A percentile compares a stretch with the other conserved stretches of the same genome.
Conservation (phyloP, 2,797 vertebrate species). For the Amniataba percoides region DNA sequence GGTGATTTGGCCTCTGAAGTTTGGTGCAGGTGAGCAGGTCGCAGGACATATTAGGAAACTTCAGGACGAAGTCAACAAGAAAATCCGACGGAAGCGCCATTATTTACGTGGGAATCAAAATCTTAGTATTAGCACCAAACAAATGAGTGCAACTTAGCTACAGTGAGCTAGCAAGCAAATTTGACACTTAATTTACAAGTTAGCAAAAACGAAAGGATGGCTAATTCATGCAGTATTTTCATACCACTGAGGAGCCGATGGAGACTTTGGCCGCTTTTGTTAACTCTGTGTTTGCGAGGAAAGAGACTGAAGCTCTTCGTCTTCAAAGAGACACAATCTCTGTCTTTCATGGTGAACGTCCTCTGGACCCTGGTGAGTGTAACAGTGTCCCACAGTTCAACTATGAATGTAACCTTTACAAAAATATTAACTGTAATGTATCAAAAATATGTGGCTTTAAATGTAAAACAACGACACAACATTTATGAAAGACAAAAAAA, state of each 20-base stretch:
- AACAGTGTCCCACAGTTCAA: background rate
- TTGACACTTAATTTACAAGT: background rate
- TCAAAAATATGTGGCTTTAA: too few species aligned
- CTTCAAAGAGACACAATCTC: background rate
- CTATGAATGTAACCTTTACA: background rate
- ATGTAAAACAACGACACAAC: background rate
- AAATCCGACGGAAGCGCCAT: too few species aligned
- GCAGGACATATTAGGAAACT: accelerated
- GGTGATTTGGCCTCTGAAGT: background rate
- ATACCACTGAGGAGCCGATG: background rate
- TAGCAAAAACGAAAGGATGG: too few species aligned
- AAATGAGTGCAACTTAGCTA: background rate
- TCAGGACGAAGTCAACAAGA: too few species aligned
- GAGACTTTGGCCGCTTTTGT: accelerated
- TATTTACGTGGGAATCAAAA: background rate
- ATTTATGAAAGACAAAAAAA: background rate
- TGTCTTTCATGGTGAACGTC: background rate
- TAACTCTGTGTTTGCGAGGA: background rate
- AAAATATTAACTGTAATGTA: too few species aligned
- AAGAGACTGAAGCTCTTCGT: background rate
- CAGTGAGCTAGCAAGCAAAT: too few species aligned
- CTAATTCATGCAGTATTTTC: too few species aligned
- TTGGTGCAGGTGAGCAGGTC: too few species aligned
- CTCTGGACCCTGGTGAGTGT: slow-evolving; percentile 3
- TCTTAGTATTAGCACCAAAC: too few species aligned